A percentile compares a stretch with the other conserved stretches of the same genome.
Evolutionary conservation across 2,113 vertebrate species (phyloP).

Genomic region (Oceanodroma tethys): DNA sequence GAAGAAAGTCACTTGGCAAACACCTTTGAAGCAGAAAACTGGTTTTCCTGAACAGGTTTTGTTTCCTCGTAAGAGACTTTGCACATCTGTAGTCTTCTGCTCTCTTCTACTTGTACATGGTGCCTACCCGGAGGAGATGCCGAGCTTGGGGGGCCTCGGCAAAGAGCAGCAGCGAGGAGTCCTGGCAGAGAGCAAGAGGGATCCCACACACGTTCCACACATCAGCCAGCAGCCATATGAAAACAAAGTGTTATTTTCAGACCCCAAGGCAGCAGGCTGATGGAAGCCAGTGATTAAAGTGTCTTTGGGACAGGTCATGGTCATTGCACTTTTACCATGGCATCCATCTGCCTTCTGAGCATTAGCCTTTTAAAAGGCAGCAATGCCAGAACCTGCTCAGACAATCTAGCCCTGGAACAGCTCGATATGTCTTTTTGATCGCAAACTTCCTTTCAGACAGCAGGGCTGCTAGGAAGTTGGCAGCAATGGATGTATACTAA

Average conservation of each 20-base stretch:
- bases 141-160: background rate
- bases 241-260: background rate
- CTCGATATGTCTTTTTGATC: background rate
- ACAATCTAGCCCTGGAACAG: background rate
- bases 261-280: background rate
- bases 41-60: background rate
- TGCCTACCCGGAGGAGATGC: background rate
- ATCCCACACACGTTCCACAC: rapidly evolving
- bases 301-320: background rate
- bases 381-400: background rate
- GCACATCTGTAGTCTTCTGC: background rate
- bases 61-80: background rate
- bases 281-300: background rate
- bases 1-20: background rate
- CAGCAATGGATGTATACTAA: background rate
- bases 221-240: too few relatives aligned
- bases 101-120: background rate
- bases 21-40: background rate
- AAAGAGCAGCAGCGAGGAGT: background rate
- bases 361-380: background rate
- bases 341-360: background rate
- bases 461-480: background rate
- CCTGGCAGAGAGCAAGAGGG: background rate
- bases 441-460: background rate
- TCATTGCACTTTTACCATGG: background rate